Conservation (phyloP, 2,113 vertebrate species). For the Thermophis baileyi region DNA sequence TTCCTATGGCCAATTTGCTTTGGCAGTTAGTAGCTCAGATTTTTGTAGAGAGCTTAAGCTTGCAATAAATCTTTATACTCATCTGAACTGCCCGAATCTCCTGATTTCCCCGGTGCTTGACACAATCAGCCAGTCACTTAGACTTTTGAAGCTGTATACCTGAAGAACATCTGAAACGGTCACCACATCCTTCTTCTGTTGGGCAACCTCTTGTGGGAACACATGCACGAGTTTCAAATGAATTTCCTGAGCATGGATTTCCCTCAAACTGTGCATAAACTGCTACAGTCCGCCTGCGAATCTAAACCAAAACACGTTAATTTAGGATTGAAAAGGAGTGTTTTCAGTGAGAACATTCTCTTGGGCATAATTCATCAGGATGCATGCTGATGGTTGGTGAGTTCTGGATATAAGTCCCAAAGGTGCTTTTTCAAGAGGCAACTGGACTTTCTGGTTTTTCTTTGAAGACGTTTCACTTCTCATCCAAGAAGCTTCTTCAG, state of each 20-base stretch:
- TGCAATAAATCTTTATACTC: not conserved
- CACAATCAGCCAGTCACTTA: not conserved
- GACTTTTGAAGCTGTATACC: slow-evolving; percentile 64
- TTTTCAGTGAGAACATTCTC: not conserved
- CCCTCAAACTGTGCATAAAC: slow-evolving; percentile 84
- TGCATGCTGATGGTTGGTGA: not conserved
- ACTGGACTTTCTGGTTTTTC: no score
- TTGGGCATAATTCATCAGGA: not conserved
- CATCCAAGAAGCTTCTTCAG: no score
- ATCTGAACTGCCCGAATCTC: not conserved
- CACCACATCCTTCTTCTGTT: slow-evolving; percentile 80
- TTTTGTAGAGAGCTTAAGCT: not conserved
- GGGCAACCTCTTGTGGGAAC: slow-evolving; percentile 78
- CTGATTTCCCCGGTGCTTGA: not conserved
- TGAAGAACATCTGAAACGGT: slow-evolving; percentile 85
- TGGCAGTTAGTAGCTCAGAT: not conserved
- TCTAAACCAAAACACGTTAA: slow-evolving; percentile 66
- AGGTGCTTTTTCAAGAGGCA: no score
- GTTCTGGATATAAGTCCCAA: not conserved
- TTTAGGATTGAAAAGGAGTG: not conserved
- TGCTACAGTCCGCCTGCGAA: slow-evolving; percentile 70
- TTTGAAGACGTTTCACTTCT: no score
- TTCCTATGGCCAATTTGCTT: not conserved
- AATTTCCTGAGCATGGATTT: slow-evolving; percentile 68
- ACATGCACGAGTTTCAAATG: slow-evolving; percentile 73